A percentile compares a stretch with the other conserved stretches of the same genome.
phyloP scores from a whole-genome alignment of 2,888 invertebrate species.

The Lasius platythorax region DNA sequence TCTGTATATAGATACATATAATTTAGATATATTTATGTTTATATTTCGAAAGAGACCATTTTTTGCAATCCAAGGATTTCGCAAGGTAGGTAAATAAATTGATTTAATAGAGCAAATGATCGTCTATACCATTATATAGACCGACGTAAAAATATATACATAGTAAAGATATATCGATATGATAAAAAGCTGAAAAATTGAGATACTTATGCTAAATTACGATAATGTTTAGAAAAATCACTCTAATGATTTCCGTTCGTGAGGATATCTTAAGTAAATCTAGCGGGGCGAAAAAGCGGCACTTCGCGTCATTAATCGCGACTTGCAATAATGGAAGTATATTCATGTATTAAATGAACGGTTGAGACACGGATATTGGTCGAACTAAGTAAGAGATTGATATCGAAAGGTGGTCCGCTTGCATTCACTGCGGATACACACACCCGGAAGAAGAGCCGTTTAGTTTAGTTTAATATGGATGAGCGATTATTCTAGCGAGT shows the following conservation, averaged over 20 bases:
- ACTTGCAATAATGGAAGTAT: background rate
- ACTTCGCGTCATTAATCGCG: constrained; percentile 44
- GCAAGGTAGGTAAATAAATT: background rate
- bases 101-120: background rate
- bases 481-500: constrained; percentile 56
- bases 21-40: background rate
- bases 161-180: constrained; percentile 1
- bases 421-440: constrained; percentile 56
- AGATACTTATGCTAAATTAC: constrained; percentile 4
- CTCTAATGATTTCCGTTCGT: constrained; percentile 36
- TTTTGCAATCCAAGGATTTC: background rate
- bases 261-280: constrained; percentile 28
- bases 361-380: constrained; percentile 13
- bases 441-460: constrained; percentile 73
- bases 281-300: constrained; percentile 22
- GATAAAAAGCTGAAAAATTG: constrained; percentile 14
- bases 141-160: background rate
- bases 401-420: constrained; percentile 61
- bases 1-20: background rate
- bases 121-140: background rate
- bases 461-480: constrained; percentile 75
- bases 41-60: background rate
- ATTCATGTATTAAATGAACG: constrained; percentile 30
- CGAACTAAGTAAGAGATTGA: constrained; percentile 23
- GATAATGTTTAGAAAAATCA: constrained; percentile 20